Evolutionary conservation across 2,888 invertebrate species (phyloP), one percentile per base, ranked within the genome.

Genomic region (Heliconius ethilla): DNA sequence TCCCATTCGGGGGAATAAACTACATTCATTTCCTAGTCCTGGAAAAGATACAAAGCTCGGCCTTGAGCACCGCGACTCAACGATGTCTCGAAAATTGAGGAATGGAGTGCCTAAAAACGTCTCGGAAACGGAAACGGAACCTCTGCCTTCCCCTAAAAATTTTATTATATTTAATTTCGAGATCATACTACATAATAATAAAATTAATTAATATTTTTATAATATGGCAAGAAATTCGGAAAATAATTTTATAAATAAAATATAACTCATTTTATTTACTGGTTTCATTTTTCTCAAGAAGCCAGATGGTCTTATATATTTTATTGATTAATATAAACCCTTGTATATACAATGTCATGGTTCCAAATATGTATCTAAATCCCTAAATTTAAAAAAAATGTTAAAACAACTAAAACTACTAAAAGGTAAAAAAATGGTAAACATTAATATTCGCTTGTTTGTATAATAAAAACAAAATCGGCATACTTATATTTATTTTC

Each of bases 391-490:
- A 4, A 9, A 10, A 33, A 59, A n/a, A 25, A 13, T 15, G 22
- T 29, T 29, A 59, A 72, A 33, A 9, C 18, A 25, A 13, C 22
- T 25, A 69, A 40, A 37, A 69, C 40, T 40, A 66, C 22, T 40
- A 40, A 69, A 74, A 45, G 74, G 63, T 74, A 22, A 22, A 59
- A 72, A 55, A 59, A 45, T 33, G 29, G 40, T 73, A 77, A 59
- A 77, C 77, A 77, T 73, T 33, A 22, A 77, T 40, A 77, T 65
- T 55, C 59, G 67, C 67, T 40, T 63, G 59, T 66, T 59, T 69
- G 40, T 40, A 45, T 73, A 81, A 81, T 81, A 80, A 82, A 82
- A 81, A 82, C 82, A 82, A 82, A 81, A 78, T 78, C 76, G 70
- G 69, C 77, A 76, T 72, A 79, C 78, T 77, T 80, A 79, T 79